A percentile compares a stretch with the other conserved stretches of the same genome.
Evolutionary conservation across 1,140 invertebrate genomes (phyloP).

Genomic region (Lucilia cuprina): DNA sequence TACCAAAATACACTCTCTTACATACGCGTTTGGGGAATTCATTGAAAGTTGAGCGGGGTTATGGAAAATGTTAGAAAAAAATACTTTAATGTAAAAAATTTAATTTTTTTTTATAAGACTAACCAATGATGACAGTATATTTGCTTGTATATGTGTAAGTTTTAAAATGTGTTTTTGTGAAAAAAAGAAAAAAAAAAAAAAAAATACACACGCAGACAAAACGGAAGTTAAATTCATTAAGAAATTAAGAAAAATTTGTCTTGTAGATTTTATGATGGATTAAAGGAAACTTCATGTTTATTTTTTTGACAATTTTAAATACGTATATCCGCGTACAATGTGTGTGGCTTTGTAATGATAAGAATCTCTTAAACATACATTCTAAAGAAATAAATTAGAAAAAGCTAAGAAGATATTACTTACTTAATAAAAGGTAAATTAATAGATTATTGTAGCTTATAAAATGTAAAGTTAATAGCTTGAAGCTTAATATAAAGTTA

Average conservation of each 20-base stretch:
- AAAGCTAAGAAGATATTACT: no score
- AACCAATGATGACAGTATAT: neutral
- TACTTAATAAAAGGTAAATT: no score
- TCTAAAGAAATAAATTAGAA: no score
- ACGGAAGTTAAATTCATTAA: neutral
- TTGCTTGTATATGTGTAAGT: neutral
- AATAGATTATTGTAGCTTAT: no score
- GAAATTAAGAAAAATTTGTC: neutral
- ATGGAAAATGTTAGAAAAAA: neutral
- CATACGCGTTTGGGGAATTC: neutral
- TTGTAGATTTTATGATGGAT: neutral
- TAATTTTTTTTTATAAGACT: neutral
- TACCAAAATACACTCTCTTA: neutral
- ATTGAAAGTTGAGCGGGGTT: neutral
- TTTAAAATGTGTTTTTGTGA: neutral
- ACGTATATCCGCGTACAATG: neutral
- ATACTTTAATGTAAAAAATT: neutral
- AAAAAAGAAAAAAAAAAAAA: neutral
- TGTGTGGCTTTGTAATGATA: neutral
- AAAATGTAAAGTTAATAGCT: no score
- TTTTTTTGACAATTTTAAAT: neutral
- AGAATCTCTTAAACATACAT: neutral
- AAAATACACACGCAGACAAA: neutral
- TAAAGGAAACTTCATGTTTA: neutral
- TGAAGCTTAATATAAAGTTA: no score